A percentile compares a stretch with the other conserved stretches of the same genome.
Evolutionary conservation across 2,888 invertebrate genomes (phyloP).

Genomic region (Drosophila nr. fundita): DNA sequence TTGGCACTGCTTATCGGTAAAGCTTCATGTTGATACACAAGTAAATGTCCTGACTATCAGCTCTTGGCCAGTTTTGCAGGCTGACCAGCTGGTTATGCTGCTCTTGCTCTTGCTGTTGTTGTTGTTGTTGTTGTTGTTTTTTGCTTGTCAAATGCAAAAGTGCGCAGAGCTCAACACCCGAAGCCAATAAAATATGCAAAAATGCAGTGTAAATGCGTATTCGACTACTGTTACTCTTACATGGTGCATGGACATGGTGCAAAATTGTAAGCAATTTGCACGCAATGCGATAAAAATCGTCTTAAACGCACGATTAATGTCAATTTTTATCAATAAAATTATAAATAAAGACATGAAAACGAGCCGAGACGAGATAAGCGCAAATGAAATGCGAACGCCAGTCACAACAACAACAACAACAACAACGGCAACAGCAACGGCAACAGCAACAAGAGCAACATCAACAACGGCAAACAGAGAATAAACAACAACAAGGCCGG

Average conservation of each 20-base stretch:
- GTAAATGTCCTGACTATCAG: conserved; percentile 31
- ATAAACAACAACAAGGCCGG: conserved; percentile 51
- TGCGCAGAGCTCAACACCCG: conserved; percentile 16
- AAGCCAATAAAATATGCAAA: conserved; percentile 30
- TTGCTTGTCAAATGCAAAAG: conserved; percentile 7
- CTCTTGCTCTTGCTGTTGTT: background rate
- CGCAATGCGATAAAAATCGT: conserved; percentile 78
- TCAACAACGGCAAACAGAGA: conserved; percentile 14
- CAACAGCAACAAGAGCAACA: conserved; percentile 30
- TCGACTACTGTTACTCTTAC: conserved; percentile 44
- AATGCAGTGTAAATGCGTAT: conserved; percentile 17
- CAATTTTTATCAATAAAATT: conserved; percentile 85
- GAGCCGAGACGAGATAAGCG: conserved; percentile 75
- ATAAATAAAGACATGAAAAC: conserved; percentile 82
- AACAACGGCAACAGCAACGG: conserved; percentile 11
- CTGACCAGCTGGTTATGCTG: background rate
- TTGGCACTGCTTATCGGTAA: conserved; percentile 29
- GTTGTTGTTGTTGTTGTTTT: background rate
- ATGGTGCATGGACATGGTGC: conserved; percentile 46
- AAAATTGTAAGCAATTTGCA: conserved; percentile 77
- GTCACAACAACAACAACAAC: conserved; percentile 61
- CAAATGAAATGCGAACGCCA: conserved; percentile 74
- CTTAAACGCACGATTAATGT: conserved; percentile 80
- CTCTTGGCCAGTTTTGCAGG: background rate
- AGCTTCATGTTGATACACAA: conserved; percentile 19